Base-by-base conservation (phyloP, 2,113 vertebrate genomes). In the Odontesthes bonariensis region DNA sequence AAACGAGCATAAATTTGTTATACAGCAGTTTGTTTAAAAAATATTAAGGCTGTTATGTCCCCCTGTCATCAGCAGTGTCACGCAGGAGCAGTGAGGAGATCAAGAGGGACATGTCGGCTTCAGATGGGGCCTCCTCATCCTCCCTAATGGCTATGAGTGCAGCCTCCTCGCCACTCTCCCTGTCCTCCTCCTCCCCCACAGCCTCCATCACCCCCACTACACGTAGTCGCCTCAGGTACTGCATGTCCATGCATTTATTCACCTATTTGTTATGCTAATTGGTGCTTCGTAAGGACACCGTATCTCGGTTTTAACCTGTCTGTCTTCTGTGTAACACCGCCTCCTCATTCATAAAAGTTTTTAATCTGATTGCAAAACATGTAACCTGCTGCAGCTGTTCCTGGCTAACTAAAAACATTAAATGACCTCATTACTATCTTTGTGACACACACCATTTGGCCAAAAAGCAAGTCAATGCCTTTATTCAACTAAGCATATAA, bases 81-180 rank as follows among this genome's bases (percentile, higher is more conserved):
- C 95, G 96, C 33, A 92, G 97, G 70, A 97, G 97, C 69, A 97
- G 96, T 59, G 97, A 99, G 87, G 97, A 99, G 85, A 95, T 97
- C 66, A 98, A 98, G 64, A 92, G 97, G 60, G 97, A 98, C 71
- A 95, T 97, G 57, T 93, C 94, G 0, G 93, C 95, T 1, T 69
- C 96, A 0, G 98, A 99, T 19, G 96, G 95, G 7, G 80, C 94
- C 0, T 93, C 96, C 14, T 91, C 96, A 0, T 90, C 96, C 46
- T 96, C 96, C 8, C 93, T 98, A 1, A 96, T 98, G 93, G 93
- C 94, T 0, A 95, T 98, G 92, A 95, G 95, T 4, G 94, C 96
- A 65, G 92, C 95, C 0, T 96, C 96, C 0, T 96, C 97, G 7
- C 96, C 97, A 38, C 93, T 97, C 0, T 96, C 97, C 19, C 94